These are phyloP conservation scores for Cheilosia impressa DNA, from an alignment of 2,888 invertebrate species.

Conservation along the genomic window DNA sequence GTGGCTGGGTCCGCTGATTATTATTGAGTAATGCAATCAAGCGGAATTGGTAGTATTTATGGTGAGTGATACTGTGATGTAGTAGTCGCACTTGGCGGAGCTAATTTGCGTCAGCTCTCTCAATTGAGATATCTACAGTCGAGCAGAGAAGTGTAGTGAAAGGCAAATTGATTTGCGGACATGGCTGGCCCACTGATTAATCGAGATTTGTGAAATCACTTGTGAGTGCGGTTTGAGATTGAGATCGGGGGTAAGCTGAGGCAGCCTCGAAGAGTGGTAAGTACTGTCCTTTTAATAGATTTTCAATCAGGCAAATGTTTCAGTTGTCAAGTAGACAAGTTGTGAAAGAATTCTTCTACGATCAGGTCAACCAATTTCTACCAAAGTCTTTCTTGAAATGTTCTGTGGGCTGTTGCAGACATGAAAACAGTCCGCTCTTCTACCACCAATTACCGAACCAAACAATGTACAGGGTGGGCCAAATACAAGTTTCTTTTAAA, in stretches of 20 bases:
- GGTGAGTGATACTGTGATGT: constrained; percentile 35
- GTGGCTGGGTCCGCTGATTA: constrained; percentile 48
- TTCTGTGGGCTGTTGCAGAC: no score
- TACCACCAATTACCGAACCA: no score
- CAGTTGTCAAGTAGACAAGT: no score
- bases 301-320: no score
- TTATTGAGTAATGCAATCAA: constrained; percentile 71
- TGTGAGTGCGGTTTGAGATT: neutral
- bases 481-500: no score
- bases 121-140: constrained; percentile 31
- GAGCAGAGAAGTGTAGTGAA: constrained; percentile 13
- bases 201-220: constrained; percentile 22
- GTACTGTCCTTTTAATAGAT: no score
- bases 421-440: no score
- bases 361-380: no score
- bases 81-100: constrained; percentile 30
- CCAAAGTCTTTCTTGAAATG: no score
- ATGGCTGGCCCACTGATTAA: constrained; percentile 52
- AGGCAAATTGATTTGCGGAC: constrained; percentile 61
- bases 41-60: constrained; percentile 38
- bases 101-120: constrained; percentile 19
- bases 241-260: neutral
- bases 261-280: neutral
- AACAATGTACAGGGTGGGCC: no score
- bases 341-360: no score